phyloP scores from a whole-genome alignment of 2,113 vertebrate genomes.

The Oncorhynchus gorbuscha region DNA sequence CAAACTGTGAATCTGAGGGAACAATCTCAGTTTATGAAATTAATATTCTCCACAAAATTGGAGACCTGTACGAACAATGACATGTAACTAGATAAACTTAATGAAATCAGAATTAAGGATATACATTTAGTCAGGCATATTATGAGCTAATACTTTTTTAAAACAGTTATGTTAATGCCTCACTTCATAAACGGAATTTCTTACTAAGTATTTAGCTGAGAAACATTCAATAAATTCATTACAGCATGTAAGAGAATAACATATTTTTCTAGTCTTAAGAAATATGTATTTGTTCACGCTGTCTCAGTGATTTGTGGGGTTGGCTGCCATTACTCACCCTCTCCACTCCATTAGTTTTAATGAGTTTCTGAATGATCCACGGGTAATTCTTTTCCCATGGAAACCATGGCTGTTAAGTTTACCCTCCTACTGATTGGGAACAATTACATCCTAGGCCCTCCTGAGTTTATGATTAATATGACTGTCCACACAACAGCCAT shows the following conservation, averaged over 20 bases:
- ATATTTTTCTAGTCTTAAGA: neutral
- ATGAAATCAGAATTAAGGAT: no score
- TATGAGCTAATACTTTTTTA: no score
- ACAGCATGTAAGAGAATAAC: no score
- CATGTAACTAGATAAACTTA: no score
- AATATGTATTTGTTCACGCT: neutral
- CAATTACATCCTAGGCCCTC: neutral
- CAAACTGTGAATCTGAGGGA: neutral
- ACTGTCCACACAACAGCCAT: neutral
- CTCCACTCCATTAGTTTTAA: conserved; percentile 22
- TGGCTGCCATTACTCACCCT: conserved; percentile 12
- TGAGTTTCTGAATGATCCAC: neutral
- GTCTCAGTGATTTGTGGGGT: neutral
- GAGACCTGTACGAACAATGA: neutral
- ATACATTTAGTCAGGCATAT: no score
- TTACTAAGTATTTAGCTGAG: no score
- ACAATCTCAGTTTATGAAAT: neutral
- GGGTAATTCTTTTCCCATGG: neutral
- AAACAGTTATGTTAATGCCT: no score
- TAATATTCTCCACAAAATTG: neutral
- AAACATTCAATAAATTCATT: no score
- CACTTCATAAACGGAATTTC: no score
- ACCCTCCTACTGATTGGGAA: neutral
- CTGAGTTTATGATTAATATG: neutral
- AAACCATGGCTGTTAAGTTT: neutral